Conservation (phyloP, 2,797 vertebrate genomes). For the Ispidina lecontei region DNA sequence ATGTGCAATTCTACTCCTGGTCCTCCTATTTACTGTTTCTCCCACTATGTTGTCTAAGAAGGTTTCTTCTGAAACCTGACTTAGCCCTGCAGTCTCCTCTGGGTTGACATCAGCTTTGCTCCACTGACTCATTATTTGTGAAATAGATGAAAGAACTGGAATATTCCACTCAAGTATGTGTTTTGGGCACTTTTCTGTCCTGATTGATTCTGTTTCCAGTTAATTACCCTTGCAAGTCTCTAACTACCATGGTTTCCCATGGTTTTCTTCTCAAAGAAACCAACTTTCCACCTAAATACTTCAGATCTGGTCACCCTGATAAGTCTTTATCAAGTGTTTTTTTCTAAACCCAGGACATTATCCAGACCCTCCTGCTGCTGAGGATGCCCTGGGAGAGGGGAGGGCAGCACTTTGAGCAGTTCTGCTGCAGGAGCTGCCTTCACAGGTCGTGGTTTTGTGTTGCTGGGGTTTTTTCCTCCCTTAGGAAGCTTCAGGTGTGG, state of each 20-base stretch:
- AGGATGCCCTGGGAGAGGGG: neutral
- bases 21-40: neutral
- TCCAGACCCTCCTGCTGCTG: neutral
- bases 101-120: neutral
- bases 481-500: neutral
- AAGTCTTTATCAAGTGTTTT: neutral
- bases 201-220: neutral
- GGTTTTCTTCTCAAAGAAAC: neutral
- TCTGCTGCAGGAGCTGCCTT: neutral
- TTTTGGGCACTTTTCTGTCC: neutral
- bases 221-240: neutral
- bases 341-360: neutral
- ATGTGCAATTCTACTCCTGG: neutral
- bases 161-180: neutral
- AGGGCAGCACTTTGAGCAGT: neutral
- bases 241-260: neutral
- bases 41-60: neutral
- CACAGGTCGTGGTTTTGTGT: neutral
- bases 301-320: neutral
- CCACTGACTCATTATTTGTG: neutral
- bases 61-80: neutral
- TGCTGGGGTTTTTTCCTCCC: neutral
- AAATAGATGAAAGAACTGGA: neutral
- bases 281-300: neutral
- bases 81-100: neutral